Evolutionary conservation across 2,888 invertebrate genomes (phyloP).

Genomic region (Clunio marinus): DNA sequence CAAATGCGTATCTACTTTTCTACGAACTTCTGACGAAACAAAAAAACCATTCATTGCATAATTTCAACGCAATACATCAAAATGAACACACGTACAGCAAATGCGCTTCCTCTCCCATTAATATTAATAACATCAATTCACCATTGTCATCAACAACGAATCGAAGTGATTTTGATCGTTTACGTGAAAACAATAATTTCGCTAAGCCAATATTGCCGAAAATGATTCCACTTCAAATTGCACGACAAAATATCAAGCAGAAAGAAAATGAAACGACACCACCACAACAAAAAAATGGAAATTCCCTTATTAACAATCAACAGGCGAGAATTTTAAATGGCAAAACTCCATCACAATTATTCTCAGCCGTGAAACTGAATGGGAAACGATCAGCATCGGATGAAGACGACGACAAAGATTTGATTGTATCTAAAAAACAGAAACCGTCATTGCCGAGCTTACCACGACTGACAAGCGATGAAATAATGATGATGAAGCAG

Average conservation of each 20-base stretch:
- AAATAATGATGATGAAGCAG: background rate
- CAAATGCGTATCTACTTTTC: constrained; percentile 90
- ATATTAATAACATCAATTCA: no score
- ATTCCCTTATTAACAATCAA: constrained; percentile 12
- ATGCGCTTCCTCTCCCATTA: constrained; percentile 36
- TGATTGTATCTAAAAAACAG: constrained; percentile 42
- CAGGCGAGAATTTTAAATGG: background rate
- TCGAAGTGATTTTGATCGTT: constrained; percentile 42
- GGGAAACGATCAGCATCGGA: constrained; percentile 24
- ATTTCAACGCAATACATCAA: background rate
- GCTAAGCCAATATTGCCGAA: constrained; percentile 47
- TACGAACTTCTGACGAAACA: constrained; percentile 61
- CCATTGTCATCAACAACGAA: constrained; percentile 45
- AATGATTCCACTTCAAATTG: constrained; percentile 27
- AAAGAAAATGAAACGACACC: constrained; percentile 14
- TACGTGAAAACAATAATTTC: constrained; percentile 19
- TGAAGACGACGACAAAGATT: constrained; percentile 46
- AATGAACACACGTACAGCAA: constrained; percentile 39
- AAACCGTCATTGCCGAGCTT: constrained; percentile 50
- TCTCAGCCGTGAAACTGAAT: background rate
- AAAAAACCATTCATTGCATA: background rate
- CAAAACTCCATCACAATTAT: background rate
- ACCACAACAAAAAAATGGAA: constrained; percentile 25
- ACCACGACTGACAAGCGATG: constrained; percentile 44
- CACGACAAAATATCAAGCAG: constrained; percentile 14